Evolutionary conservation across 2,797 vertebrate genomes (phyloP).

Genomic region (Malurus leucopterus): DNA sequence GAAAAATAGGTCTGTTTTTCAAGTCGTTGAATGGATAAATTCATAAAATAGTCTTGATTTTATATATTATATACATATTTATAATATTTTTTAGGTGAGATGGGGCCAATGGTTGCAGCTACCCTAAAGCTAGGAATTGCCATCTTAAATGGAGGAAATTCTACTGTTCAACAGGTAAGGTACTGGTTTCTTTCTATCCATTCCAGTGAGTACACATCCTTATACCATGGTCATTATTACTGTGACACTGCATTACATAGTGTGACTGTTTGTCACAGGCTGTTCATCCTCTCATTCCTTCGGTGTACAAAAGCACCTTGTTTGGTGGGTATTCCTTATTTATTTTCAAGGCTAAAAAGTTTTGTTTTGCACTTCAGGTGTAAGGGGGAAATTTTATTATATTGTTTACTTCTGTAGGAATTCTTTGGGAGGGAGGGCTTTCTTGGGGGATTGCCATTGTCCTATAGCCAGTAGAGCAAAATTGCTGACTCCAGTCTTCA

Average conservation of each 20-base stretch:
- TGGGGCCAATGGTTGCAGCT: conserved; percentile 93
- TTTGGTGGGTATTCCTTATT: not conserved
- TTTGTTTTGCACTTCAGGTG: not conserved
- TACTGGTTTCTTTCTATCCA: not conserved
- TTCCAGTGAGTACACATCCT: not conserved
- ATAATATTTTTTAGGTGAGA: conserved; percentile 80
- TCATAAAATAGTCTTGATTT: not conserved
- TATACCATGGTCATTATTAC: not conserved
- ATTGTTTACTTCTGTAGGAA: not conserved
- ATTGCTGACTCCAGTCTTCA: not conserved
- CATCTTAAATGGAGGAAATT: conserved; percentile 93
- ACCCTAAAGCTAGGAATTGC: conserved; percentile 94
- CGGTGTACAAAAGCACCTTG: not conserved
- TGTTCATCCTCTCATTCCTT: not conserved
- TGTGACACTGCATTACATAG: not conserved
- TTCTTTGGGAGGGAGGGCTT: not conserved
- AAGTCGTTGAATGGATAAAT: not conserved
- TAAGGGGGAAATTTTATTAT: not conserved
- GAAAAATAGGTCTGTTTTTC: not conserved
- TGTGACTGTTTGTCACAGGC: not conserved
- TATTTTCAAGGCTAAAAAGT: not conserved
- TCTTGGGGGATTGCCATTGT: not conserved
- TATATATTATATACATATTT: not conserved
- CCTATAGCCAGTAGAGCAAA: not conserved
- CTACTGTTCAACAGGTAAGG: conserved; percentile 91